Evolutionary conservation across 2,888 invertebrate genomes (phyloP).

Genomic region (Lysandra bellargus): DNA sequence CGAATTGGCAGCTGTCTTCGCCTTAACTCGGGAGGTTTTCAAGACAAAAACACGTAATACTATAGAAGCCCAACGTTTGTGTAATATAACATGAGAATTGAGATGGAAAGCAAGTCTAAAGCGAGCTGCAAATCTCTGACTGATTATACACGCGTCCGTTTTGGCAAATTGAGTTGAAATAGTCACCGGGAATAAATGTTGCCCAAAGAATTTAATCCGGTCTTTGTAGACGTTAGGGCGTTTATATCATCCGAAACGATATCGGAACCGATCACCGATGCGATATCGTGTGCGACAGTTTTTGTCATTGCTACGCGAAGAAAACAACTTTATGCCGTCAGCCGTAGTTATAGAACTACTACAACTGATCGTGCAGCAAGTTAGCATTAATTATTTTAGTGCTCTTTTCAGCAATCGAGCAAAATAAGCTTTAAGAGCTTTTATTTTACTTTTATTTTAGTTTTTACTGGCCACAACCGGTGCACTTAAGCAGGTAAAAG

Average conservation of each 20-base stretch:
- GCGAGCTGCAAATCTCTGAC: background rate
- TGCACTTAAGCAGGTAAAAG: conserved; percentile 23
- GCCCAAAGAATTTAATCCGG: conserved; percentile 42
- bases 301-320: no score
- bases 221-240: conserved; percentile 26
- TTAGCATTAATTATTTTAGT: background rate
- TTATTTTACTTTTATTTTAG: background rate
- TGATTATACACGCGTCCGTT: conserved; percentile 36
- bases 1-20: no score
- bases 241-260: background rate
- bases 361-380: background rate
- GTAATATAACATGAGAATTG: background rate
- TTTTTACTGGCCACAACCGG: background rate
- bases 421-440: conserved; percentile 4
- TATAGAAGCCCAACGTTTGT: background rate
- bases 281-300: background rate
- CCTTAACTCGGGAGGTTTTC: no score
- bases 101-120: background rate
- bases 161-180: conserved; percentile 51
- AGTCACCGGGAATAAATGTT: conserved; percentile 44
- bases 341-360: background rate
- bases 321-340: background rate
- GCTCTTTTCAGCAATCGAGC: background rate
- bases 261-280: background rate
- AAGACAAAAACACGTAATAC: no score